Conservation (phyloP, 2,113 vertebrate species). For the Eubucco bourcierii region DNA sequence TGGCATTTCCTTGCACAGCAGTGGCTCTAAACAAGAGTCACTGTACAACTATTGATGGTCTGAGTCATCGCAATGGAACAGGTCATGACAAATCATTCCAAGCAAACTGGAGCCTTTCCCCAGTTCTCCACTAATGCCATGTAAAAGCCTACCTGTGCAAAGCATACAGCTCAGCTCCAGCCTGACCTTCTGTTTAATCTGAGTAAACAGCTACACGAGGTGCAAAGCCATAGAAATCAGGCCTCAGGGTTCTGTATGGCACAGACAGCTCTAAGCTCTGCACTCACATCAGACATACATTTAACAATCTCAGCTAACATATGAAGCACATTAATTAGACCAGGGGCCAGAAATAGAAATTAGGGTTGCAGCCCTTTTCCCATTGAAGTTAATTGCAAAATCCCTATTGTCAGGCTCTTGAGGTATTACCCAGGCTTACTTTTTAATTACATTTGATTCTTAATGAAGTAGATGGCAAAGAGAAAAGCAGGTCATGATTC, state of each 20-base stretch:
- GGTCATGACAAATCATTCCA: neutral
- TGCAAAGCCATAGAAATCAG: neutral
- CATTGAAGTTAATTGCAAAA: slow-evolving; percentile 66
- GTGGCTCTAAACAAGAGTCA: neutral
- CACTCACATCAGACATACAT: neutral
- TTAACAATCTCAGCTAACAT: slow-evolving; percentile 34
- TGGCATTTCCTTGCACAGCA: neutral
- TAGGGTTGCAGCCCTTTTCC: slow-evolving; percentile 48
- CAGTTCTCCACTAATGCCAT: accelerated
- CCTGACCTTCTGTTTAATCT: neutral
- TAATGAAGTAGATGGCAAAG: slow-evolving; percentile 57
- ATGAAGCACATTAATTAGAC: slow-evolving; percentile 60
- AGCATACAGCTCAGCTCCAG: neutral
- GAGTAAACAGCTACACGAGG: neutral
- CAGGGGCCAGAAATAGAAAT: slow-evolving; percentile 47
- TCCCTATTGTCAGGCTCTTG: slow-evolving; percentile 55
- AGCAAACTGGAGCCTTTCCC: neutral
- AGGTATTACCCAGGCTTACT: slow-evolving; percentile 53
- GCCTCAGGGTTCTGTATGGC: neutral
- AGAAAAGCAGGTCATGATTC: slow-evolving; percentile 48
- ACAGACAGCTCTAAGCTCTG: neutral
- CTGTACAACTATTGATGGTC: neutral
- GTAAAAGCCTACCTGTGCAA: neutral
- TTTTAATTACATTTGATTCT: slow-evolving; percentile 67
- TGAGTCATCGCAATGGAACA: neutral